A percentile compares a stretch with the other conserved stretches of the same genome.
These are phyloP conservation scores for Drosophila mayaguana DNA, from an alignment of 2,888 invertebrate species.

Conservation along the genomic window DNA sequence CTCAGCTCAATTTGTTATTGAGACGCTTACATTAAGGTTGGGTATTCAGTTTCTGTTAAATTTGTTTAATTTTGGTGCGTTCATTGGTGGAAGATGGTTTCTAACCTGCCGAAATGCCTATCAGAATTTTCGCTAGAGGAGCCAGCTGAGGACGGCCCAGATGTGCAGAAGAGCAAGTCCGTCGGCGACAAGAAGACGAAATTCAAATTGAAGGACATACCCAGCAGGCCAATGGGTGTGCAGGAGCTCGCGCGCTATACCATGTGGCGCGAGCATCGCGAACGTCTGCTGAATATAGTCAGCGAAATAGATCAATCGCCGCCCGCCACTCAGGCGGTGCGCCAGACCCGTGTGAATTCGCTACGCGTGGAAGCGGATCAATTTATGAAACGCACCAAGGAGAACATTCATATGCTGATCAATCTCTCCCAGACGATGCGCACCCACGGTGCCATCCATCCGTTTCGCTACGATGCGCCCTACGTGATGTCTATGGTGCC, in stretches of 20 bases:
- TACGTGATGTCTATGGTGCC: constrained; percentile 38
- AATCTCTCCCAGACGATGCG: constrained; percentile 37
- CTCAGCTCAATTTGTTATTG: not conserved
- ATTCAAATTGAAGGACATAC: rapidly evolving
- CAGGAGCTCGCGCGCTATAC: not conserved
- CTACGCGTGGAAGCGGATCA: constrained; percentile 51
- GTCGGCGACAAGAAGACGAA: not conserved
- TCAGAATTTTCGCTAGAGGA: not conserved
- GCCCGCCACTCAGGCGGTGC: constrained; percentile 50
- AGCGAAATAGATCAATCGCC: constrained; percentile 48
- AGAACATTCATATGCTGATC: constrained; percentile 55
- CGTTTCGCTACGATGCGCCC: constrained; percentile 33
- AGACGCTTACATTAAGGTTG: not conserved
- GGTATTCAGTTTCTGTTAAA: not conserved
- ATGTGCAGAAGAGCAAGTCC: not conserved
- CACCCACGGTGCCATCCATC: constrained; percentile 43
- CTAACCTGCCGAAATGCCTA: constrained; percentile 41
- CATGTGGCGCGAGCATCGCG: constrained; percentile 60
- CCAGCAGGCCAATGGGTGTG: not conserved
- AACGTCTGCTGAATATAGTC: constrained; percentile 30
- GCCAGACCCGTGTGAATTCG: constrained; percentile 46
- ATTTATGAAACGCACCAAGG: constrained; percentile 60
- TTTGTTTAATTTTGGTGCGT: not conserved
- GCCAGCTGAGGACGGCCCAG: not conserved
- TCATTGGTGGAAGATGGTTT: constrained; percentile 4